phyloP scores from a whole-genome alignment of 2,797 vertebrate species.

The Streptopelia turtur region DNA sequence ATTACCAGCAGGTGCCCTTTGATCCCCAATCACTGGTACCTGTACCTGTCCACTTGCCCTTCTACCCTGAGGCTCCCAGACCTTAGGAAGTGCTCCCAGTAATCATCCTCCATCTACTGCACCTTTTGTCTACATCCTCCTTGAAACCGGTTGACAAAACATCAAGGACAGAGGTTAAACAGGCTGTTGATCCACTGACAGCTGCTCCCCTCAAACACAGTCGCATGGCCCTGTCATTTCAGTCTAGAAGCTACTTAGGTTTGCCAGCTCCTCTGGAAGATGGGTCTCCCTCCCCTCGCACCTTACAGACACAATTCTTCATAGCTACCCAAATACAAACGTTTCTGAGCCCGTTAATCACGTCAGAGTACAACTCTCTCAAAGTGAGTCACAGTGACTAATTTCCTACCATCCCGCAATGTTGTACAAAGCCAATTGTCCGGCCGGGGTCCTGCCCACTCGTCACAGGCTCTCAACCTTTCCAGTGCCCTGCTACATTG shows the following conservation, averaged over 20 bases:
- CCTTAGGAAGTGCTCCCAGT: neutral
- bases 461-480: slow-evolving; percentile 15
- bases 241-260: neutral
- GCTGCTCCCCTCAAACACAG: neutral
- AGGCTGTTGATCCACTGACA: neutral
- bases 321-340: fast-evolving
- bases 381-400: slow-evolving; percentile 71
- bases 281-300: neutral
- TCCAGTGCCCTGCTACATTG: slow-evolving; percentile 47
- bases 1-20: neutral
- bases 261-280: neutral
- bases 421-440: slow-evolving; percentile 59
- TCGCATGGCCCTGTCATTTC: fast-evolving
- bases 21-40: neutral
- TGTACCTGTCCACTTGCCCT: neutral
- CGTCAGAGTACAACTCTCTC: neutral
- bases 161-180: neutral
- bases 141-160: neutral
- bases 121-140: neutral
- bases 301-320: neutral
- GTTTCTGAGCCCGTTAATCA: neutral
- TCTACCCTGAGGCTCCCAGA: neutral
- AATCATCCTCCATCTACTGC: neutral
- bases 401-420: slow-evolving; percentile 63
- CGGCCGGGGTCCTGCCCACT: slow-evolving; percentile 8